Percentiles rank a stretch among this genome's conserved stretches.
phyloP scores from a whole-genome alignment of 2,113 vertebrate genomes.

The Isurus oxyrinchus region DNA sequence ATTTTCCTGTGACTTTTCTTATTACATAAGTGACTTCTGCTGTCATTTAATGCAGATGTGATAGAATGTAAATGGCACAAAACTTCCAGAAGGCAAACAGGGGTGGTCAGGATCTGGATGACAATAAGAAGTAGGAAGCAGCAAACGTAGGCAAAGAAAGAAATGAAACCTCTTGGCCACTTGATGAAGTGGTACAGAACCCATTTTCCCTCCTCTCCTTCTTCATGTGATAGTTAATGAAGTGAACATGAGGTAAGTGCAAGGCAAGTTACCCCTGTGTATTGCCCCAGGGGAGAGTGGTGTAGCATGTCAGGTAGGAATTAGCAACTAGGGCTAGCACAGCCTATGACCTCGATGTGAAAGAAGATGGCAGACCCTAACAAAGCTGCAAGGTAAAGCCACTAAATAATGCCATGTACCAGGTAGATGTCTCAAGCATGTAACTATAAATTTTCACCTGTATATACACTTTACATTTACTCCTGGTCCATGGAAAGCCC shows the following conservation, averaged over 20 bases:
- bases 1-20: neutral
- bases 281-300: neutral
- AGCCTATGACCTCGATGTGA: neutral
- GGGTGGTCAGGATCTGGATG: neutral
- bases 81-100: neutral
- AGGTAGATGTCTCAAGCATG: neutral
- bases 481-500: neutral
- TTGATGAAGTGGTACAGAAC: neutral
- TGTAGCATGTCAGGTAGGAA: neutral
- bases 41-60: neutral
- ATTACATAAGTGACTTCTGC: neutral
- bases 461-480: neutral
- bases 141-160: neutral
- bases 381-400: neutral
- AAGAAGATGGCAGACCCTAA: neutral
- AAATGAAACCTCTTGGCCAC: neutral
- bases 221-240: neutral
- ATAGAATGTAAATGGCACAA: neutral
- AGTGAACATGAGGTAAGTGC: too few species aligned
- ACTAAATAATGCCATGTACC: neutral
- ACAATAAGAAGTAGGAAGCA: neutral
- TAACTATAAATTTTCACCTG: neutral
- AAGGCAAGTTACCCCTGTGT: neutral
- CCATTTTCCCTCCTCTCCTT: neutral
- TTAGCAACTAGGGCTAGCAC: neutral